Percentiles rank a stretch among this genome's conserved stretches.
Conservation (phyloP, 37 sponge, comb jelly and placozoan species). For the Ianthella basta region DNA sequence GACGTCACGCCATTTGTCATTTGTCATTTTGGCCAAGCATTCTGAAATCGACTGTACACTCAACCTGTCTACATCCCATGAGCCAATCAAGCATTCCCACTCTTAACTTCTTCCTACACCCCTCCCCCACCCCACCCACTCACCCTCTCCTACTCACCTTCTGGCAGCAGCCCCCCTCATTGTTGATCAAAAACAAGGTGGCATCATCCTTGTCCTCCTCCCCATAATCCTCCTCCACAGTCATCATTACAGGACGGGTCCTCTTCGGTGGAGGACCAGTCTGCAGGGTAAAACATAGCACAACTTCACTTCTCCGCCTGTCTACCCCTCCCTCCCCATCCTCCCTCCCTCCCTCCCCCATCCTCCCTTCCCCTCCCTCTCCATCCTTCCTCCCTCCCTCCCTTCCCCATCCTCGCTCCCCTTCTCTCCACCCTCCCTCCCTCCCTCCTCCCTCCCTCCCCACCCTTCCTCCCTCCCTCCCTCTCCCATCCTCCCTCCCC, state of each 20-base stretch:
- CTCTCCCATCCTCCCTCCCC: not conserved
- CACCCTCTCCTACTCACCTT: not conserved
- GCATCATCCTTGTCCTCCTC: not conserved
- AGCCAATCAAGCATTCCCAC: not conserved
- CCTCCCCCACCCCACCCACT: not conserved
- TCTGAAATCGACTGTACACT: too few species aligned
- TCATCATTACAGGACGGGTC: not conserved
- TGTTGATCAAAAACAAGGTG: slow-evolving; percentile 2
- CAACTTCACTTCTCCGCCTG: too few species aligned
- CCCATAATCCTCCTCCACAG: not conserved
- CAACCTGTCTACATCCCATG: not conserved
- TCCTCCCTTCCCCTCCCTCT: too few species aligned
- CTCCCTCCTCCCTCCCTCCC: too few species aligned
- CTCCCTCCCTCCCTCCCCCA: too few species aligned
- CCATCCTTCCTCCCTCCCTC: too few species aligned
- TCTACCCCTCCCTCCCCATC: too few species aligned
- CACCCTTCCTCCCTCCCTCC: not conserved
- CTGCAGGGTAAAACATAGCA: too few species aligned
- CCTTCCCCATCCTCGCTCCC: too few species aligned
- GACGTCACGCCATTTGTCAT: too few species aligned
- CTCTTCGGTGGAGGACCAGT: not conserved
- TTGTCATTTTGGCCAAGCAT: too few species aligned
- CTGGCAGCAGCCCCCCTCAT: not conserved
- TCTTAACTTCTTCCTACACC: not conserved
- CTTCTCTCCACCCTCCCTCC: too few species aligned